Evolutionary conservation across 1,140 invertebrate genomes (phyloP), one percentile per base, ranked within the genome.

Genomic region (Mactra quadrangularis): DNA sequence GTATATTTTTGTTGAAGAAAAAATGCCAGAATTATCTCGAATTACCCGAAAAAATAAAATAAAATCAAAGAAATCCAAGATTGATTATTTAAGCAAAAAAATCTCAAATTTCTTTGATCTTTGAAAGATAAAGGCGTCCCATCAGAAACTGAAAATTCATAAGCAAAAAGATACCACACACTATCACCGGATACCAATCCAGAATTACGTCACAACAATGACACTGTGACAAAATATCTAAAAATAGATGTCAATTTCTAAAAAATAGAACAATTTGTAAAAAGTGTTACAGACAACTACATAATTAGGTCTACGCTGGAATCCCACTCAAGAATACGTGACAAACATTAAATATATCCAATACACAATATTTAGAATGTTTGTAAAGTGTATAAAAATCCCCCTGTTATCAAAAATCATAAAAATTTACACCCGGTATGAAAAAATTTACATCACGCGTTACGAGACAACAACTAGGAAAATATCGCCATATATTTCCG

Each of bases 171-270:
- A 38, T 47, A 81, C 77, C 77, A 81, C 64, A 60, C 41, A 50
- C 41, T 38, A 35, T 81, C 77, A 81, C 77, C 77, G 77, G 77
- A 71, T 71, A 70, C 33, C 29, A 81, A 52, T 35, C 64, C 55
- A 68, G 55, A 78, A 41, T 66, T 81, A 81, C 77, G 77, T 81
- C 77, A 81, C 77, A 50, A 81, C 77, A 81, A 59, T 55, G 35
- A 81, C 35, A 60, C 55, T 59, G 66, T 70, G 66, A 81, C 53
- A 55, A 47, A 41, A 60, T 59, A 41, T 55, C 50, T 57, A 71
- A 81, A 68, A 70, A 81, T 70, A 81, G 77, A 81, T 81, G 35
- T 70, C 60, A 35, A 38, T 52, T 71, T 81, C 64, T 81, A 81
- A 57, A n/a, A 81, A 81, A 70, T 70, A 81, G 77, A 64, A 81